These are phyloP conservation scores for Indicator maculatus DNA, from an alignment of 2,113 vertebrate genomes.

Conservation along the genomic window DNA sequence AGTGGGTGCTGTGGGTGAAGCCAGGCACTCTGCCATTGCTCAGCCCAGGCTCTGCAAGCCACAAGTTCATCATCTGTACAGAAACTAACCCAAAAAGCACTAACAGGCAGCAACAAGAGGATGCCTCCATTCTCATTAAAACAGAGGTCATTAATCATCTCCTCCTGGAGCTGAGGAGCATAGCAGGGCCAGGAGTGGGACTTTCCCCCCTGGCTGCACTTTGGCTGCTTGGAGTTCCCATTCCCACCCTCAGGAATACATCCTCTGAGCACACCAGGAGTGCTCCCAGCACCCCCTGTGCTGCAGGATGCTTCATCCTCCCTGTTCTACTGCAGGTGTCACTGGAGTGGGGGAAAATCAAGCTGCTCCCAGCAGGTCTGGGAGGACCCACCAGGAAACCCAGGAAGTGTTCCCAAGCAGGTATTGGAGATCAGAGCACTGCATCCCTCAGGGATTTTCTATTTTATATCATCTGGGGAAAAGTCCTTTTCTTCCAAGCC, in stretches of 20 bases:
- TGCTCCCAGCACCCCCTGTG: rapidly evolving
- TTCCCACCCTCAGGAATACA: neutral
- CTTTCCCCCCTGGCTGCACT: neutral
- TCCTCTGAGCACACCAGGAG: neutral
- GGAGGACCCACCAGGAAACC: neutral
- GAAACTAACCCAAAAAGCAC: neutral
- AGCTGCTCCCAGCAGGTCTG: neutral
- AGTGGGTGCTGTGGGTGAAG: neutral
- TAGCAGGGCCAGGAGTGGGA: neutral
- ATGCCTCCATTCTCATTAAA: neutral
- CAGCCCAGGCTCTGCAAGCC: neutral
- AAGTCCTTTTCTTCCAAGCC: neutral
- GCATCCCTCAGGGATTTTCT: neutral
- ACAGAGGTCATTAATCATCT: neutral
- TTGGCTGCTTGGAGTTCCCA: neutral
- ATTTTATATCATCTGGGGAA: neutral
- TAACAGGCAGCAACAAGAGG: neutral
- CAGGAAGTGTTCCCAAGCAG: neutral
- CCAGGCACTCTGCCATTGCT: neutral
- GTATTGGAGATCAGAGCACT: neutral
- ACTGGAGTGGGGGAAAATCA: neutral
- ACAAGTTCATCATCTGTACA: neutral
- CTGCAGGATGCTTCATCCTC: neutral
- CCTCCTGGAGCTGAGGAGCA: neutral
- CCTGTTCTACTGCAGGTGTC: neutral